These are phyloP conservation scores for Genyomyrus donnyi DNA, from an alignment of 2,113 vertebrate species.

Conservation along the genomic window DNA sequence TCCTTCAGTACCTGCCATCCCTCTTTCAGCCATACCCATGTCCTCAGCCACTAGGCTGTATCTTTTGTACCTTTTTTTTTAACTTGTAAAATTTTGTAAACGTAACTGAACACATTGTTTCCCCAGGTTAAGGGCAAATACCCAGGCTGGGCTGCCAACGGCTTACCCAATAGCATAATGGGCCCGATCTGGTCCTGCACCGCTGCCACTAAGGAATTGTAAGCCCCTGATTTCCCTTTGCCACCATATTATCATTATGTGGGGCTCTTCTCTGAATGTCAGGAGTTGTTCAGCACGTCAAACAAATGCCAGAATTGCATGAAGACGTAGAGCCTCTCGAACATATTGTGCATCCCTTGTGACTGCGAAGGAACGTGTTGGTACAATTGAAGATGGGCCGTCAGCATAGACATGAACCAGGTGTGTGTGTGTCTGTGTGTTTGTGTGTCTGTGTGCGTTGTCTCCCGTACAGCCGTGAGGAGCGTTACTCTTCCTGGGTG, in stretches of 20 bases:
- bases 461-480: conserved; percentile 60
- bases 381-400: not conserved
- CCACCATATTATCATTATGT: not conserved
- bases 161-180: conserved; percentile 64
- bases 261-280: not conserved
- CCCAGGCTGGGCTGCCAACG: conserved; percentile 56
- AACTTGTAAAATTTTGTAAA: not conserved
- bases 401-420: not conserved
- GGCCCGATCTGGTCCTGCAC: conserved; percentile 59
- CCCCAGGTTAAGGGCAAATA: conserved; percentile 52
- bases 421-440: not conserved
- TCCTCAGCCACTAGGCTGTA: not conserved
- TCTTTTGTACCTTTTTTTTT: not conserved
- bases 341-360: not conserved
- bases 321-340: not conserved
- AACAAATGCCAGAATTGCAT: not conserved
- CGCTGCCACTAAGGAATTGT: conserved; percentile 69
- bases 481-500: conserved; percentile 70
- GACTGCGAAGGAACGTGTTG: not conserved
- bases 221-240: conserved; percentile 37
- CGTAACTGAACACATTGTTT: not conserved
- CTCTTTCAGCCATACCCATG: not conserved
- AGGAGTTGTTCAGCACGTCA: not conserved
- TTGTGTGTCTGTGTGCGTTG: not conserved
- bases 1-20: not conserved